Evolutionary conservation across 1,140 invertebrate genomes (phyloP).

Genomic region (Globodera rostochiensis): DNA sequence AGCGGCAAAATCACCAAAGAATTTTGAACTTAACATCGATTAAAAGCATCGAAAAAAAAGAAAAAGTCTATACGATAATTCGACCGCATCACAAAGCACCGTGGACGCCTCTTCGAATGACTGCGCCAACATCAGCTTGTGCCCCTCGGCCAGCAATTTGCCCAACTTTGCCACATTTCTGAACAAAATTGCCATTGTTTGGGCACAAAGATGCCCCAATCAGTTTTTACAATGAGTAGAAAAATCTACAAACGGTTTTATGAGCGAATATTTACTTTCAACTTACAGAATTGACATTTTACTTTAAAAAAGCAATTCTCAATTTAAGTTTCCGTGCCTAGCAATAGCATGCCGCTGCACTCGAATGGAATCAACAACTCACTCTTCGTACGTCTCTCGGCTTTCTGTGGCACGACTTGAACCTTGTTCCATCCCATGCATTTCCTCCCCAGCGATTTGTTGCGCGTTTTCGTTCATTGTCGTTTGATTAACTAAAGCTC

Average conservation of each 20-base stretch:
- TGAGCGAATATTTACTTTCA: too few relatives aligned
- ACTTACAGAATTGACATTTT: too few relatives aligned
- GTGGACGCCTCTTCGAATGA: conserved; percentile 27
- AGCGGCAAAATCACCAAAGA: conserved; percentile 32
- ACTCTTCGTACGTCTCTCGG: not conserved
- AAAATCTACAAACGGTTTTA: too few relatives aligned
- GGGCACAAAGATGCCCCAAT: not conserved
- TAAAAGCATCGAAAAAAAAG: conserved; percentile 17
- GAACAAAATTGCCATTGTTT: not conserved
- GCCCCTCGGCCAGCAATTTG: conserved; percentile 33
- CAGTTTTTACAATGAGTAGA: too few relatives aligned
- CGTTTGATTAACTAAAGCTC: not conserved
- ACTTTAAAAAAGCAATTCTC: too few relatives aligned
- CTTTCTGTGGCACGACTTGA: not conserved
- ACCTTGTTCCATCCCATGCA: not conserved
- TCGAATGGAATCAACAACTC: not conserved
- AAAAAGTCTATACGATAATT: conserved; percentile 25
- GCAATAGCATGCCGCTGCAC: too few relatives aligned
- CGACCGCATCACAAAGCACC: conserved; percentile 22
- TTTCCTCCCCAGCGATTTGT: not conserved
- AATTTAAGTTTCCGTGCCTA: too few relatives aligned
- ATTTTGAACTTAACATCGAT: conserved; percentile 13
- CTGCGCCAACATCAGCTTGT: conserved; percentile 16
- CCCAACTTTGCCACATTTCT: conserved; percentile 31
- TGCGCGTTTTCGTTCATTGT: not conserved